Conservation (phyloP, 2,888 invertebrate genomes). For the Lasioglossum lativentre region DNA sequence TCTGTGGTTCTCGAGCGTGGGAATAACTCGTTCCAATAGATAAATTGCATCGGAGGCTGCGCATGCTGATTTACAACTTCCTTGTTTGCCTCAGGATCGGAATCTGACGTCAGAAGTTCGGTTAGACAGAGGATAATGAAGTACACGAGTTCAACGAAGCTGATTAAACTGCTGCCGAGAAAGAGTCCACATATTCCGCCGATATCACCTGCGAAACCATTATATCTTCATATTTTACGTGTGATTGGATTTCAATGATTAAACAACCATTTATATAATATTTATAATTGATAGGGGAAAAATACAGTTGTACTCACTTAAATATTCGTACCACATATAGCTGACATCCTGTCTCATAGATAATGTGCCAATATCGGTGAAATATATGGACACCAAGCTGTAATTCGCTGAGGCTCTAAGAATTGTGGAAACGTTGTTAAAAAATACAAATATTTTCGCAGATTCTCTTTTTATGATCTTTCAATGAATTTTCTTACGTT, state of each 20-base stretch:
- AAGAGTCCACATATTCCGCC: conserved; percentile 88
- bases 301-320: conserved; percentile 78
- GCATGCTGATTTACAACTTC: background rate
- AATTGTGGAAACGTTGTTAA: background rate
- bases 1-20: conserved; percentile 31
- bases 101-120: conserved; percentile 17
- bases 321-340: conserved; percentile 81
- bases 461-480: background rate
- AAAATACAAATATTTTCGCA: background rate
- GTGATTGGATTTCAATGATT: background rate
- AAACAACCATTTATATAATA: background rate
- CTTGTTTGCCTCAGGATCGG: background rate
- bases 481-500: background rate
- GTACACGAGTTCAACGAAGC: conserved; percentile 87
- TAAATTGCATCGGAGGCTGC: background rate
- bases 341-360: conserved; percentile 78
- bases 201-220: conserved; percentile 86
- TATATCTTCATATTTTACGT: background rate
- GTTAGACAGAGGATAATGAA: conserved; percentile 85
- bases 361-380: conserved; percentile 72
- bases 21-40: conserved; percentile 59
- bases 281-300: background rate
- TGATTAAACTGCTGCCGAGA: conserved; percentile 88
- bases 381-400: conserved; percentile 79
- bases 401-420: conserved; percentile 55